Evolutionary conservation across 2,113 vertebrate species (phyloP).

Genomic region (Apteryx mantelli): DNA sequence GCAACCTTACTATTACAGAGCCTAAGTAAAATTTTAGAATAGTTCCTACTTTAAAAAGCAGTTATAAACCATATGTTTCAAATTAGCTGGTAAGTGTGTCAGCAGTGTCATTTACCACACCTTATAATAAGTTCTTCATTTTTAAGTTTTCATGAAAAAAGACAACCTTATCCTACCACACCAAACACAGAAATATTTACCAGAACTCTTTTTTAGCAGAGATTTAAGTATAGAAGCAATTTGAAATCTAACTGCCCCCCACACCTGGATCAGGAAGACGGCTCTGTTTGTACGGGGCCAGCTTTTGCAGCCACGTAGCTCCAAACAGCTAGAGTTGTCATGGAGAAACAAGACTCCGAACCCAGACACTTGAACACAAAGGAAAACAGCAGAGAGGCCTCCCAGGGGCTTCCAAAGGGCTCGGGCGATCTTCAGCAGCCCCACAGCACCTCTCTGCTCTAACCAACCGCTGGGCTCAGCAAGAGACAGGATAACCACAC

Average conservation of each 20-base stretch:
- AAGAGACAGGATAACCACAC: background rate
- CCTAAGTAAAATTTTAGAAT: conserved; percentile 63
- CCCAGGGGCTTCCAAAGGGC: background rate
- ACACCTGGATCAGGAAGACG: background rate
- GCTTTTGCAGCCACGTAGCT: background rate
- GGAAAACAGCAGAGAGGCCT: background rate
- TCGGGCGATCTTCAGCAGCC: background rate
- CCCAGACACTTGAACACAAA: background rate
- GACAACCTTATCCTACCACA: conserved; percentile 55
- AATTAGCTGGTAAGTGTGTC: conserved; percentile 71
- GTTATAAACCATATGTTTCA: conserved; percentile 73
- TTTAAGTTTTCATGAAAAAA: conserved; percentile 20
- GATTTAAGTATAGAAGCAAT: conserved; percentile 47
- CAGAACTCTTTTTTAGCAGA: conserved; percentile 23
- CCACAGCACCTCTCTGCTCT: background rate
- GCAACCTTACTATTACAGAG: conserved; percentile 71
- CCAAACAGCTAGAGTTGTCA: conserved; percentile 5
- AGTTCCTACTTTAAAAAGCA: conserved; percentile 62
- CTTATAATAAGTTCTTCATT: conserved; percentile 66
- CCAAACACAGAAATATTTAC: conserved; percentile 20
- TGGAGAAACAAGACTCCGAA: background rate
- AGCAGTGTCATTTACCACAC: conserved; percentile 62
- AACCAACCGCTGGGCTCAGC: background rate
- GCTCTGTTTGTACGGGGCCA: background rate
- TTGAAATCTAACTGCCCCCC: background rate